These are phyloP conservation scores for Callyntrura guangdongensis DNA, from an alignment of 2,888 invertebrate species.

Conservation along the genomic window DNA sequence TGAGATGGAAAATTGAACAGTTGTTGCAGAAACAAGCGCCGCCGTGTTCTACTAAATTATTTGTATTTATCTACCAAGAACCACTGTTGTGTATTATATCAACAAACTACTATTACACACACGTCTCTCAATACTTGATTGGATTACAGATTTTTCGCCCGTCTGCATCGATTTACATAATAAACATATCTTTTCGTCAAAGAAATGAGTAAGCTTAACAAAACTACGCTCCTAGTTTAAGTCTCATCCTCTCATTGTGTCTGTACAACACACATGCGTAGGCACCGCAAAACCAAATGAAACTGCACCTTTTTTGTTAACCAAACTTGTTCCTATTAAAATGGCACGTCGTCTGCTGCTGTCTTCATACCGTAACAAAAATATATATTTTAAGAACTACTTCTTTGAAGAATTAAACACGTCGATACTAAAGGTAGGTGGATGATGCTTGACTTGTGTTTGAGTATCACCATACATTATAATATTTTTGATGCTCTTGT, in stretches of 20 bases:
- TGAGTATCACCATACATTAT: background rate
- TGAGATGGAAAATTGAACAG: background rate
- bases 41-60: background rate
- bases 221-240: background rate
- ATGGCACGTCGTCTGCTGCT: constrained; percentile 12
- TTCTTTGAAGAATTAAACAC: background rate
- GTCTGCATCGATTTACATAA: constrained; percentile 49
- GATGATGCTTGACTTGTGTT: background rate
- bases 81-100: background rate
- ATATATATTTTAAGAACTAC: constrained; percentile 3
- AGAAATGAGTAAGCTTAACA: background rate
- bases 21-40: background rate
- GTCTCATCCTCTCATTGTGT: background rate
- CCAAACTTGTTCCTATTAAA: constrained; percentile 31
- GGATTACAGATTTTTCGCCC: constrained; percentile 17
- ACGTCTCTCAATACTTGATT: constrained; percentile 21
- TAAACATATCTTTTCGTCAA: constrained; percentile 43
- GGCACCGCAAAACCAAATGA: background rate
- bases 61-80: background rate
- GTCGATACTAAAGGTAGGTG: background rate
- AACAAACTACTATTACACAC: constrained; percentile 9
- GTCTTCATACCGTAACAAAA: background rate
- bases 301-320: constrained; percentile 3
- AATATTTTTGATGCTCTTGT: constrained; percentile 27
- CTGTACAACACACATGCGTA: background rate